Conservation (phyloP, 2,888 invertebrate genomes). For the Palloptera scutellata region DNA sequence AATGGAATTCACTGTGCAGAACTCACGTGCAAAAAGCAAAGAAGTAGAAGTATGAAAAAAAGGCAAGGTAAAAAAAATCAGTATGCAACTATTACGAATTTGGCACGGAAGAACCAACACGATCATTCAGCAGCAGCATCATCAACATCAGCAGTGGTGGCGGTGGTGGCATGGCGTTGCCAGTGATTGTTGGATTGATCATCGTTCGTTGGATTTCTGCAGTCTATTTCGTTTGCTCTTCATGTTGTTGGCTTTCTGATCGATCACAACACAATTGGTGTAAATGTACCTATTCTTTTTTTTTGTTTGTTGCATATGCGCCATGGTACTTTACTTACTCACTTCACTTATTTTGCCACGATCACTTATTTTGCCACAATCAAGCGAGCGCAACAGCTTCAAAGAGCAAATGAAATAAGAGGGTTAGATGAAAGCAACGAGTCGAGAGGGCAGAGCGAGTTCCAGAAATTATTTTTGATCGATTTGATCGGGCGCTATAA, state of each 20-base stretch:
- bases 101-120: slow-evolving; percentile 50
- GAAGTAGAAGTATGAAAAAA: neutral
- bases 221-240: neutral
- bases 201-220: slow-evolving; percentile 7
- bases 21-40: slow-evolving; percentile 17
- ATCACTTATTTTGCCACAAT: slow-evolving; percentile 3
- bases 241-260: slow-evolving; percentile 35
- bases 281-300: slow-evolving; percentile 59
- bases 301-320: slow-evolving; percentile 31
- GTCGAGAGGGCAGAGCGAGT: slow-evolving; percentile 21
- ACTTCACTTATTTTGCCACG: neutral
- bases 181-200: slow-evolving; percentile 14
- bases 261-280: slow-evolving; percentile 57
- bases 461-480: slow-evolving; percentile 63
- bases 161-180: slow-evolving; percentile 11
- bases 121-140: slow-evolving; percentile 16
- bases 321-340: neutral
- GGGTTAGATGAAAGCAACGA: slow-evolving; percentile 6
- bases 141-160: slow-evolving; percentile 1
- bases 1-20: slow-evolving; percentile 34
- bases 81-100: slow-evolving; percentile 56
- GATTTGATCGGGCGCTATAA: slow-evolving; percentile 63
- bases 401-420: neutral
- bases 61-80: neutral
- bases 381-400: no score